Percentiles rank a stretch among this genome's conserved stretches.
Conservation (phyloP, 2,113 vertebrate species). For the Gnathonemus longibarbis region DNA sequence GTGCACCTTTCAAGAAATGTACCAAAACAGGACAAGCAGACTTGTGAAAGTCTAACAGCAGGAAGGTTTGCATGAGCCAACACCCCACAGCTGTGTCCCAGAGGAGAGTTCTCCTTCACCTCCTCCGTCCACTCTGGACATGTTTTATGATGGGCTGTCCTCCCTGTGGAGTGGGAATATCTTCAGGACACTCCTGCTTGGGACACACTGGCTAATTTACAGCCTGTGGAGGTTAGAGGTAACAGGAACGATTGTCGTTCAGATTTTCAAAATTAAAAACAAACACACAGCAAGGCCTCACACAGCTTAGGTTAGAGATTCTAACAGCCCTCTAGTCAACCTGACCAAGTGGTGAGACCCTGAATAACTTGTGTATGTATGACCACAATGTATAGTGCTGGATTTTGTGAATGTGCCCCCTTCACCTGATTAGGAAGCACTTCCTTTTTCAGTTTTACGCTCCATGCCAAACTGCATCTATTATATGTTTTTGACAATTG, state of each 20-base stretch:
- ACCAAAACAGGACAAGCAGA: slow-evolving; percentile 22
- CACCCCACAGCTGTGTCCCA: slow-evolving; percentile 15
- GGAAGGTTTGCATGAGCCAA: slow-evolving; percentile 11
- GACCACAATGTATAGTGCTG: neutral
- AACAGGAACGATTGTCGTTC: neutral
- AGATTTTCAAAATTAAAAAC: slow-evolving; percentile 1
- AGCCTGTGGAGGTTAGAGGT: neutral
- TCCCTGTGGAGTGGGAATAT: slow-evolving; percentile 8
- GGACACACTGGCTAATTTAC: slow-evolving; percentile 15
- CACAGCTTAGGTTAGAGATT: neutral
- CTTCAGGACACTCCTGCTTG: slow-evolving; percentile 14
- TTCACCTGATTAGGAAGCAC: neutral
- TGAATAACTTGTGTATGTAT: neutral
- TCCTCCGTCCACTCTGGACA: neutral
- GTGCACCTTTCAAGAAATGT: slow-evolving; percentile 21
- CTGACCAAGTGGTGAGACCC: neutral
- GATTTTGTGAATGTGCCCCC: neutral
- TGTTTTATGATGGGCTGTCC: slow-evolving; percentile 17
- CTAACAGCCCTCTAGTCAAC: neutral
- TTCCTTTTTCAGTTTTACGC: neutral
- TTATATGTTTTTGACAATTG: neutral
- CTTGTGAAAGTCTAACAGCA: slow-evolving; percentile 11
- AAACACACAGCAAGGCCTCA: neutral
- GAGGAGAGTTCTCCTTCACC: neutral
- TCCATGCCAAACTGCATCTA: neutral